Percentiles rank a stretch among this genome's conserved stretches.
Evolutionary conservation across 2,888 invertebrate genomes (phyloP).

Genomic region (Invenusta paracnida): DNA sequence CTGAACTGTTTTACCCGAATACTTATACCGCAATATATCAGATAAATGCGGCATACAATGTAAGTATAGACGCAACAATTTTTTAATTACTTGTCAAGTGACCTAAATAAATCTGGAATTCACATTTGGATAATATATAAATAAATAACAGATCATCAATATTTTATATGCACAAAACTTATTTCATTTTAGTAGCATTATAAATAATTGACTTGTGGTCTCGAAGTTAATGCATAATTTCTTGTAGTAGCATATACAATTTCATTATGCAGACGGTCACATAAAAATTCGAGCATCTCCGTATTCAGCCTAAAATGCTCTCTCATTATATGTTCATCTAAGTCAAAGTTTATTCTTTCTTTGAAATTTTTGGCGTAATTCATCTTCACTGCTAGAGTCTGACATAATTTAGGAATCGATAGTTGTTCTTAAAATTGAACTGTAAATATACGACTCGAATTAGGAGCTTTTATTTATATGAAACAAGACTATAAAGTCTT

Average conservation of each 20-base stretch:
- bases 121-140: no score
- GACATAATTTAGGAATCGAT: not conserved
- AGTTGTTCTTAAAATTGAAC: not conserved
- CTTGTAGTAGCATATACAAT: no score
- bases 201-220: not conserved
- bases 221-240: not conserved
- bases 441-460: not conserved
- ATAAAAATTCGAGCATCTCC: not conserved
- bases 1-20: no score
- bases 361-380: not conserved
- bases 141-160: no score
- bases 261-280: not conserved
- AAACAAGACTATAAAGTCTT: not conserved
- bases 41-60: no score
- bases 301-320: not conserved
- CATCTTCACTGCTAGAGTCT: not conserved
- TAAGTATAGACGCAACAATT: no score
- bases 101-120: no score
- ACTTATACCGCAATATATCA: no score
- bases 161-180: no score
- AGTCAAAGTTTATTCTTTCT: not conserved
- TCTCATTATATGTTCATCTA: not conserved
- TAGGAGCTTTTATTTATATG: not conserved
- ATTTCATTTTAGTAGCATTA: no score
- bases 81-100: no score